Conservation (phyloP, 1,140 invertebrate genomes). For the Schlechtendalia chinensis region DNA sequence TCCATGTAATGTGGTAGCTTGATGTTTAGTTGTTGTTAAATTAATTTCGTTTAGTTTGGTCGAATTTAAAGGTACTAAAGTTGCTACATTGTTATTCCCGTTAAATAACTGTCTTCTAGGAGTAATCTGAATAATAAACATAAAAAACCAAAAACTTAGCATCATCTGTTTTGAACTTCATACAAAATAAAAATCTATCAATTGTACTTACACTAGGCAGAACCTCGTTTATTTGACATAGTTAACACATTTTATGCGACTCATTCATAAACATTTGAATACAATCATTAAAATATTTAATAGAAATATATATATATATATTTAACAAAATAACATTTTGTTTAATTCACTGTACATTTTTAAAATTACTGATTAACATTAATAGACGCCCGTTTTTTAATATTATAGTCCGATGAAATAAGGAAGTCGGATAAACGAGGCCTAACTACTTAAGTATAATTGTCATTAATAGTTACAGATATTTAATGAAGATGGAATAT, state of each 20-base stretch:
- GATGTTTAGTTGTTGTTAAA: background rate
- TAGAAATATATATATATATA: background rate
- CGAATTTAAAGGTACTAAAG: constrained; percentile 42
- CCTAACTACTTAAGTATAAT: constrained; percentile 32
- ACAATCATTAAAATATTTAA: background rate
- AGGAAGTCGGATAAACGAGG: constrained; percentile 44
- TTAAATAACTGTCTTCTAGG: constrained; percentile 20
- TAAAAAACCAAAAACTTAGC: background rate
- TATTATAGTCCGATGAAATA: constrained; percentile 5
- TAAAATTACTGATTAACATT: background rate
- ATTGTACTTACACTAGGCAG: constrained; percentile 44
- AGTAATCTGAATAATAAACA: background rate
- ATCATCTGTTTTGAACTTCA: background rate
- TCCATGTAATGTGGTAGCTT: background rate
- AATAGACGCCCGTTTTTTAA: constrained; percentile 21
- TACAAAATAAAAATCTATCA: background rate
- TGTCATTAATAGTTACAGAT: constrained; percentile 7
- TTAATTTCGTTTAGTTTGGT: constrained; percentile 33
- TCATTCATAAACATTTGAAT: background rate
- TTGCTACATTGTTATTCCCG: constrained; percentile 19
- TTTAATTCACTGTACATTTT: constrained; percentile 4
- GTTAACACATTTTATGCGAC: background rate
- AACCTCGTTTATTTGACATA: constrained; percentile 48
- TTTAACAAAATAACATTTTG: too few relatives aligned
- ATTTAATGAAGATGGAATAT: background rate